Evolutionary conservation across 2,797 vertebrate species (phyloP).

Genomic region (Oreochromis mossambicus): DNA sequence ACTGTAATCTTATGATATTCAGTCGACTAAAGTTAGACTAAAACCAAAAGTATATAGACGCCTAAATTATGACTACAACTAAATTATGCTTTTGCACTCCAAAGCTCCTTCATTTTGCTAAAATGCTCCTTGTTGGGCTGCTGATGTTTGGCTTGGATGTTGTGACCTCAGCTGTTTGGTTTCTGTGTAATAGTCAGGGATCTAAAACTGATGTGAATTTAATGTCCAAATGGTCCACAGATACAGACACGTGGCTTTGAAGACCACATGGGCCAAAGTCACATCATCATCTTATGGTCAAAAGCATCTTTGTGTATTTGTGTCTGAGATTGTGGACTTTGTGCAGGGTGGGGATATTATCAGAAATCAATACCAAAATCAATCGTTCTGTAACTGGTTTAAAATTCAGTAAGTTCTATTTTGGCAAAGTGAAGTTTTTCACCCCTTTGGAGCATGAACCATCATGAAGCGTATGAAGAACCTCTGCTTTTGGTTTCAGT

Average conservation of each 20-base stretch:
- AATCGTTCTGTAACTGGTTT: not conserved
- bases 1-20: not conserved
- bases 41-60: not conserved
- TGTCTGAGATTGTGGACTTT: not conserved
- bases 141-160: not conserved
- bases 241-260: not conserved
- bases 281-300: not conserved
- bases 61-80: not conserved
- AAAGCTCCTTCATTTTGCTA: rapidly evolving
- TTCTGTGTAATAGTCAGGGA: not conserved
- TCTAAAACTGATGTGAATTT: not conserved
- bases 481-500: not conserved
- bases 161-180: rapidly evolving
- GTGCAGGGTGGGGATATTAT: not conserved
- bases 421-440: not conserved
- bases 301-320: not conserved
- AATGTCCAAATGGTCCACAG: not conserved
- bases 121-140: not conserved
- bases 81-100: not conserved
- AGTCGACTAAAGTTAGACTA: not conserved
- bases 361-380: not conserved
- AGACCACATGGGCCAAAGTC: not conserved
- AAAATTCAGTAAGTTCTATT: not conserved
- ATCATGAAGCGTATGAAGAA: not conserved
- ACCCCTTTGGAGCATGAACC: not conserved